A percentile compares a stretch with the other conserved stretches of the same genome.
Conservation (phyloP, 2,888 invertebrate species). For the Cosmorhoe ocellata region DNA sequence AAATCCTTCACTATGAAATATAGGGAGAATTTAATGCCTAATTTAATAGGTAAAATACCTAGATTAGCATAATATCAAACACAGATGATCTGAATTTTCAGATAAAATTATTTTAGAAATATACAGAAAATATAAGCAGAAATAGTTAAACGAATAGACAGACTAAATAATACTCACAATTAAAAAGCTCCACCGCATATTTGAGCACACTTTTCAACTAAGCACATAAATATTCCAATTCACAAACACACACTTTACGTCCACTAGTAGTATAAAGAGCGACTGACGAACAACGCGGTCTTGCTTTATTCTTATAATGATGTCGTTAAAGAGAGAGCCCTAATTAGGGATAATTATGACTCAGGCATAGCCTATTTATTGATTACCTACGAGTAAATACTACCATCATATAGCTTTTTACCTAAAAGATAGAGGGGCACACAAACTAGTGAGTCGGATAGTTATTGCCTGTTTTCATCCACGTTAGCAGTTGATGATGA, state of each 20-base stretch:
- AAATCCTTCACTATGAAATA: too few relatives aligned
- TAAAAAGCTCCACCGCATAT: conserved; percentile 33
- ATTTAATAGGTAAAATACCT: too few relatives aligned
- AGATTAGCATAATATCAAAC: too few relatives aligned
- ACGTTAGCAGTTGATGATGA: too few relatives aligned
- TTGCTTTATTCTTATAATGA: conserved; percentile 8
- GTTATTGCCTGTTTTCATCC: too few relatives aligned
- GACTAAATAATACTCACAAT: conserved; percentile 32
- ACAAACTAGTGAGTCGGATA: too few relatives aligned
- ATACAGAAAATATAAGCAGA: neutral
- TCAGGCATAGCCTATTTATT: neutral
- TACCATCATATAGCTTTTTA: too few relatives aligned
- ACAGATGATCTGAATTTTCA: too few relatives aligned
- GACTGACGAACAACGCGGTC: conserved; percentile 3
- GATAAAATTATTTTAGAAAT: too few relatives aligned
- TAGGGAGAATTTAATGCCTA: too few relatives aligned
- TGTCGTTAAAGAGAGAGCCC: conserved; percentile 15
- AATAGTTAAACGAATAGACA: too few relatives aligned
- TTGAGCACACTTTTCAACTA: conserved; percentile 1
- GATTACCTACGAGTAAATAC: neutral
- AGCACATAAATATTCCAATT: neutral
- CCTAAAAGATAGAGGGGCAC: too few relatives aligned
- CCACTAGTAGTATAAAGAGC: neutral
- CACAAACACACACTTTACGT: conserved; percentile 1
- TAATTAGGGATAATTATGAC: conserved; percentile 11